Evolutionary conservation across 2,797 vertebrate genomes (phyloP).

Genomic region (Coracias cyanogaster): DNA sequence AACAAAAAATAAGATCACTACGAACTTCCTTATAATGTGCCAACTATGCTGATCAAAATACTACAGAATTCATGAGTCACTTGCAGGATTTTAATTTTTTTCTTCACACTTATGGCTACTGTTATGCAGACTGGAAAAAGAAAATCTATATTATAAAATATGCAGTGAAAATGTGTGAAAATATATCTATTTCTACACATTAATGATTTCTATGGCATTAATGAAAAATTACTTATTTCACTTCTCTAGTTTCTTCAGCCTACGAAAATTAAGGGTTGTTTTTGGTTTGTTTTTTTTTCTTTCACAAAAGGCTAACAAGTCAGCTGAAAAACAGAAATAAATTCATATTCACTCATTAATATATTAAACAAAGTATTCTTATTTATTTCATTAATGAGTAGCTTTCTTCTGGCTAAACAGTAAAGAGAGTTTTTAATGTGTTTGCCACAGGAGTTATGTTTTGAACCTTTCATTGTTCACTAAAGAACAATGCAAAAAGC

Average conservation of each 20-base stretch:
- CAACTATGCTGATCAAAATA: slow-evolving; percentile 16
- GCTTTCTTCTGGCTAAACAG: not conserved
- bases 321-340: not conserved
- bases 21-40: not conserved
- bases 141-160: not conserved
- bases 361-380: not conserved
- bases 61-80: not conserved
- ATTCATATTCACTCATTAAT: not conserved
- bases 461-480: not conserved
- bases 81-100: not conserved
- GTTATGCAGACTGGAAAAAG: not conserved
- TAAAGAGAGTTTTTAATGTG: not conserved
- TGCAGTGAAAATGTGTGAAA: not conserved
- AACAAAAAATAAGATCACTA: not conserved
- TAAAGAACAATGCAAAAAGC: not conserved
- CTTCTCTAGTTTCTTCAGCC: not conserved
- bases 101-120: not conserved
- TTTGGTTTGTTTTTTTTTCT: not conserved
- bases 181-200: not conserved
- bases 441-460: not conserved
- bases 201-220: not conserved
- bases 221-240: not conserved
- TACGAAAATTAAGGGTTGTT: not conserved
- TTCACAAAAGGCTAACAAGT: not conserved
- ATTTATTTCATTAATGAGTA: not conserved